Base-by-base conservation (phyloP, 2,888 invertebrate genomes). In the Melitaea athalia region DNA sequence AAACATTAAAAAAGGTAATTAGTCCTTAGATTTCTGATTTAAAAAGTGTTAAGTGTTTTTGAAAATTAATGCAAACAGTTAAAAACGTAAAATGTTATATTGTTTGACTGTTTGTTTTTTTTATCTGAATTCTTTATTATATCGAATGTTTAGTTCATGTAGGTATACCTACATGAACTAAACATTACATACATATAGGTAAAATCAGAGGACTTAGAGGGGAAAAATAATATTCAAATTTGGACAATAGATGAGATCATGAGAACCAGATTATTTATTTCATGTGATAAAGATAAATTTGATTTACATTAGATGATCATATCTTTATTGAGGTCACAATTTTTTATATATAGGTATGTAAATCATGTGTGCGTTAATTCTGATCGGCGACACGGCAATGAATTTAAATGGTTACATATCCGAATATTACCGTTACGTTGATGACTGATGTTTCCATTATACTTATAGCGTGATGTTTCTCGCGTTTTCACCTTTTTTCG, bases 341-440 rank as follows among this genome's bases (percentile, higher is more conserved):
- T 45, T 59, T 59, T 53, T 14, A 47, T 47, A 17, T 61, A 14
- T 17, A n/a, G n/a, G n/a, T n/a, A n/a, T n/a, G n/a, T n/a, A 42
- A 59, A 47, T 33, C n/a, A 43, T 55, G 31, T 53, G 5, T 52
- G 17, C 61, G 47, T 45, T 11, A 43, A 57, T 65, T 7, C 24
- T n/a, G 78, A 81, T 81, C 82, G 81, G 83, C 82, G 84, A 83
- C 81, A 83, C 84, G 84, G 79, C 77, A 76, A 76, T 78, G 73
- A 73, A 75, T 76, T 66, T 74, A 74, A 78, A 81, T 86, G 85
- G 85, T 86, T 79, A 49, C 33, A 64, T 64, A 57, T 50, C 24
- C 61, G 47, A 52, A 67, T 60, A 76, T 50, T 38, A 71, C 74
- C 71, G 74, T 72, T 74, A 74, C 15, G 11, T 12, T 33, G 31